Conservation (phyloP, 2,888 invertebrate genomes). For the Andrena marginata region DNA sequence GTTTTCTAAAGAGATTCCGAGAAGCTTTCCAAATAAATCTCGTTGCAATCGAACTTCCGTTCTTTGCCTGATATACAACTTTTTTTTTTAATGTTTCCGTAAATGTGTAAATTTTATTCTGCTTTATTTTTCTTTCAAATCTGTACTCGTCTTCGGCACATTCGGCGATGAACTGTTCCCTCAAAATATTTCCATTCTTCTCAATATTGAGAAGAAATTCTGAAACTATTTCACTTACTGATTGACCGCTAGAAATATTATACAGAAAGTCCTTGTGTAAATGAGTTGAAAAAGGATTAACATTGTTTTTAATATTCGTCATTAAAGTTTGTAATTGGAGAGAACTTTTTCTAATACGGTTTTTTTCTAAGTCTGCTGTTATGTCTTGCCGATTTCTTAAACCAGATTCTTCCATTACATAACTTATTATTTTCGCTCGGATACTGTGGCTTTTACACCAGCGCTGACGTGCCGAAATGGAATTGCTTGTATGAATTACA, state of each 20-base stretch:
- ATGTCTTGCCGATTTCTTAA: slow-evolving; percentile 27
- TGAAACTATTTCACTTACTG: neutral
- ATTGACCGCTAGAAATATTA: neutral
- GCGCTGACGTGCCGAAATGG: slow-evolving; percentile 68
- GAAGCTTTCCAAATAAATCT: slow-evolving; percentile 2
- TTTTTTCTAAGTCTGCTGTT: slow-evolving; percentile 19
- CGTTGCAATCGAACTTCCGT: neutral
- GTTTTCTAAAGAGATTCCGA: neutral
- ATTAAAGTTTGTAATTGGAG: slow-evolving; percentile 8
- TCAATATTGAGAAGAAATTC: neutral
- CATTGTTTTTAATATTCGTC: slow-evolving; percentile 10
- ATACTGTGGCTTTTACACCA: slow-evolving; percentile 62
- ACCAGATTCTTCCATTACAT: slow-evolving; percentile 51
- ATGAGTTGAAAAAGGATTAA: slow-evolving; percentile 22
- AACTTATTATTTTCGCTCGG: slow-evolving; percentile 58
- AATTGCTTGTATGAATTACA: slow-evolving; percentile 58
- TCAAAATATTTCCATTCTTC: neutral
- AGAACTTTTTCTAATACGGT: slow-evolving; percentile 34
- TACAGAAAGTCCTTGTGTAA: neutral
- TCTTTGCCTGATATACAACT: neutral
- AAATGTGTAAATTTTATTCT: neutral
- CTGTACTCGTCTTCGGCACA: neutral
- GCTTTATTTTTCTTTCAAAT: neutral
- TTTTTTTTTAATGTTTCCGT: neutral
- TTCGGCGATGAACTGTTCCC: neutral